Evolutionary conservation across 2,888 invertebrate species (phyloP).

Genomic region (Amiota mariae): DNA sequence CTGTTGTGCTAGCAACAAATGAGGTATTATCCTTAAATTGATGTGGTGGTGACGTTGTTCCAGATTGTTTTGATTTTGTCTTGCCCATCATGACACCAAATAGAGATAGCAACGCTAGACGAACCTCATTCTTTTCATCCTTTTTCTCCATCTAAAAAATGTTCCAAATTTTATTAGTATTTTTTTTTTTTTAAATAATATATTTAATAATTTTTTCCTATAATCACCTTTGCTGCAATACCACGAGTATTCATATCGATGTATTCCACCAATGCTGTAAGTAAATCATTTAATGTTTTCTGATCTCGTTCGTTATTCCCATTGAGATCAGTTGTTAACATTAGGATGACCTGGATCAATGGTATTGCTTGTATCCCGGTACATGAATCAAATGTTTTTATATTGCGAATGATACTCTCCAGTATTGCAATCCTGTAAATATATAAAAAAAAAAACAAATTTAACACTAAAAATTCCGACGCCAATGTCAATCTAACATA

Average conservation of each 20-base stretch:
- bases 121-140: constrained; percentile 86
- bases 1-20: constrained; percentile 82
- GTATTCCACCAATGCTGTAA: constrained; percentile 82
- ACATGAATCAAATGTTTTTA: constrained; percentile 83
- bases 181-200: not conserved
- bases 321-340: constrained; percentile 92
- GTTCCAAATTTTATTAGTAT: not conserved
- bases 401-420: constrained; percentile 83
- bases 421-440: constrained; percentile 76
- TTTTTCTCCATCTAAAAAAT: constrained; percentile 73
- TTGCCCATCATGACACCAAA: constrained; percentile 79
- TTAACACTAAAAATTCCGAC: not conserved
- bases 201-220: not conserved
- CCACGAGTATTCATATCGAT: constrained; percentile 79
- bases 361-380: constrained; percentile 92
- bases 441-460: constrained; percentile 6
- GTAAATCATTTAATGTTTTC: constrained; percentile 83
- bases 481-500: constrained; percentile 38
- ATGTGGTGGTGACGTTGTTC: constrained; percentile 73
- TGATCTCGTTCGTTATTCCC: constrained; percentile 87
- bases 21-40: constrained; percentile 76
- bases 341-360: constrained; percentile 91
- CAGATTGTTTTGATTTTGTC: constrained; percentile 72
- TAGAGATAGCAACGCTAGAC: constrained; percentile 89
- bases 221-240: constrained; percentile 68